Base-by-base conservation (phyloP, 1,140 invertebrate genomes). In the Cydia splendana region DNA sequence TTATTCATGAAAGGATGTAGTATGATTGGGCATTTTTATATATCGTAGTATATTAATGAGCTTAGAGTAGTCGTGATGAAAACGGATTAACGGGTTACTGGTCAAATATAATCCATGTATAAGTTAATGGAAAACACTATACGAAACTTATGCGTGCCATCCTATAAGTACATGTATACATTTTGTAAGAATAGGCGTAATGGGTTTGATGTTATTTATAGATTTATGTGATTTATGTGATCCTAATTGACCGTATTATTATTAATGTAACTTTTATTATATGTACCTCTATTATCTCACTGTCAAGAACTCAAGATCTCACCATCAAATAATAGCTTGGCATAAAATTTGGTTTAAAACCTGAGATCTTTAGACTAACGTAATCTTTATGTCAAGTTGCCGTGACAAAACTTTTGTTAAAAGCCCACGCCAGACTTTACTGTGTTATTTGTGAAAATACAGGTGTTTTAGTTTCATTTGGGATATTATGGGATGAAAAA, bases 161-260 rank as follows among this genome's bases (percentile, higher is more conserved):
- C 18, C 67, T 77, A 45, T 42, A 78, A 51, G 48, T 75, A 77
- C 4, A 30, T 30, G 4, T 78, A 75, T 69, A 75, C 51, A 53
- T 53, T 53, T 57, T 76, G 75, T 75, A 78, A 53, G 75, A 65
- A 53, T 48, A 48, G 75, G 71, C 57, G 67, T 76, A 77, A 67
- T 69, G 53, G 57, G 76, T 78, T 42, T 76, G 53, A 62, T 76
- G 76, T 76, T 73, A 80, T 53, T 53, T 73, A 76, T 57, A 65
- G 65, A 38, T 38, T 13, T 74, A 20, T 75, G 15, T 75, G 65
- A 38, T 38, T 13, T 74, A 20, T 75, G 15, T 75, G 62, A 65
- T 62, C 28, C 53, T 51, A 77, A 53, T 75, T 62, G 20, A 73
- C 57, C 20, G 57, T 57, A 51, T 13, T 51, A 12, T 53, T 53